Percentiles rank a stretch among this genome's conserved stretches.
phyloP scores from a whole-genome alignment of 53 echinoderm and acorn worm genomes.

The Paracentrotus lividus region DNA sequence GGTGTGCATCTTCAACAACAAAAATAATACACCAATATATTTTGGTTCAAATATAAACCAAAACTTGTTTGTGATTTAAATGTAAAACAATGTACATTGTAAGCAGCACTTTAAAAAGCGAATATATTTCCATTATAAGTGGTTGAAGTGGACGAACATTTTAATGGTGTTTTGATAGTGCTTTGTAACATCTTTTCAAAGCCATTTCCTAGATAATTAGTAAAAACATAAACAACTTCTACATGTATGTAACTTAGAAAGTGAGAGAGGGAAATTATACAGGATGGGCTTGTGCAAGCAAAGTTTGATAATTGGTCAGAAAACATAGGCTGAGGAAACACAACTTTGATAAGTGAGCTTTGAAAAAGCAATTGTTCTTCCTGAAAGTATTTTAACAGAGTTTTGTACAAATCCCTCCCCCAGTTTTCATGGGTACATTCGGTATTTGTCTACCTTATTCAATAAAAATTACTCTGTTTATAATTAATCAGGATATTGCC shows the following conservation, averaged over 20 bases:
- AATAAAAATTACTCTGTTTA: background rate
- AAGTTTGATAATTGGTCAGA: background rate
- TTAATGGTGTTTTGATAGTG: background rate
- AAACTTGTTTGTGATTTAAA: too few relatives aligned
- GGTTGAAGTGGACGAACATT: background rate
- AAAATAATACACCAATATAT: too few relatives aligned
- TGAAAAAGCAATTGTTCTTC: conserved; percentile 13
- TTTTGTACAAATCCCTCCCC: background rate
- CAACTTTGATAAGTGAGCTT: background rate
- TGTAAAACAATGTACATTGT: too few relatives aligned
- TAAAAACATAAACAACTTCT: background rate
- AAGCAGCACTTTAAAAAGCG: too few relatives aligned
- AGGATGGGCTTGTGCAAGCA: background rate
- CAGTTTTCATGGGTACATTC: background rate
- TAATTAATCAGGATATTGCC: too few relatives aligned
- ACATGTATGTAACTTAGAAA: background rate
- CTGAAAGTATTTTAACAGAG: background rate
- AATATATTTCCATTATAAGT: too few relatives aligned
- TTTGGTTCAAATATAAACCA: too few relatives aligned
- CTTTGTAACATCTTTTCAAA: background rate
- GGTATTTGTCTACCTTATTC: background rate
- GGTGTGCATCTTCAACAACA: too few relatives aligned
- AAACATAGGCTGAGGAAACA: conserved; percentile 23
- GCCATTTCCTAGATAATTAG: background rate
- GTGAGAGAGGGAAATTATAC: background rate